A percentile compares a stretch with the other conserved stretches of the same genome.
Evolutionary conservation across 2,888 invertebrate species (phyloP).

Genomic region (Andrena hattorfiana): DNA sequence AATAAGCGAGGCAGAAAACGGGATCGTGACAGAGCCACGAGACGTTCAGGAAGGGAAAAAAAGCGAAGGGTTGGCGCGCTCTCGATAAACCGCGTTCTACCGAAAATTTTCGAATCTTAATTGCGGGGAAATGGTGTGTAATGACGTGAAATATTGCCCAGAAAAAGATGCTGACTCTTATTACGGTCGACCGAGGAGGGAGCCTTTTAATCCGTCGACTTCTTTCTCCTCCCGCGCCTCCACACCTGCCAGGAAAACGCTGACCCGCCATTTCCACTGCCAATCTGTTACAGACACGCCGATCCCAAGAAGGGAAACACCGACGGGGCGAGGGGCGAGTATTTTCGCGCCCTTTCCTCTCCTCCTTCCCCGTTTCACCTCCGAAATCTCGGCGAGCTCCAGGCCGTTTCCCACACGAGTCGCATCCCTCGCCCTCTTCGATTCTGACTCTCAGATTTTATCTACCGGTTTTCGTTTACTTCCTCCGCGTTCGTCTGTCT

Average conservation of each 20-base stretch:
- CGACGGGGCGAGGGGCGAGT: slow-evolving; percentile 10
- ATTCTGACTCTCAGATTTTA: slow-evolving; percentile 2
- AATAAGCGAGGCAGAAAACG: slow-evolving; percentile 40
- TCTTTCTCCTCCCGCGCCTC: slow-evolving; percentile 20
- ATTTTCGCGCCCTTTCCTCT: slow-evolving; percentile 35
- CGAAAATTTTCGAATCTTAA: slow-evolving; percentile 79
- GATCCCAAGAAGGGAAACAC: slow-evolving; percentile 33
- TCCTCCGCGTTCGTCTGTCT: neutral
- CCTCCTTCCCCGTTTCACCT: slow-evolving; percentile 3
- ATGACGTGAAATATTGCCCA: slow-evolving; percentile 81
- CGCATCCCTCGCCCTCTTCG: neutral
- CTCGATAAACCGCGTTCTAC: slow-evolving; percentile 65
- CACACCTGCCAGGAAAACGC: slow-evolving; percentile 75
- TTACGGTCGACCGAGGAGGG: slow-evolving; percentile 72
- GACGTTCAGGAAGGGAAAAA: slow-evolving; percentile 14
- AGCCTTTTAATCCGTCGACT: slow-evolving; percentile 80
- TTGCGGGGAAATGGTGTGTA: slow-evolving; percentile 81
- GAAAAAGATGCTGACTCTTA: slow-evolving; percentile 83
- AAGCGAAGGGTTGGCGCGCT: slow-evolving; percentile 5
- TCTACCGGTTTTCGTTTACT: neutral
- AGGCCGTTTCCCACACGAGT: neutral
- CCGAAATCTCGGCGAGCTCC: slow-evolving; percentile 16
- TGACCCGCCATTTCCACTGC: slow-evolving; percentile 79
- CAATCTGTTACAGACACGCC: slow-evolving; percentile 79
- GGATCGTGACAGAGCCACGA: slow-evolving; percentile 14